phyloP scores from a whole-genome alignment of 2,797 vertebrate species.

The Trichosurus vulpecula region DNA sequence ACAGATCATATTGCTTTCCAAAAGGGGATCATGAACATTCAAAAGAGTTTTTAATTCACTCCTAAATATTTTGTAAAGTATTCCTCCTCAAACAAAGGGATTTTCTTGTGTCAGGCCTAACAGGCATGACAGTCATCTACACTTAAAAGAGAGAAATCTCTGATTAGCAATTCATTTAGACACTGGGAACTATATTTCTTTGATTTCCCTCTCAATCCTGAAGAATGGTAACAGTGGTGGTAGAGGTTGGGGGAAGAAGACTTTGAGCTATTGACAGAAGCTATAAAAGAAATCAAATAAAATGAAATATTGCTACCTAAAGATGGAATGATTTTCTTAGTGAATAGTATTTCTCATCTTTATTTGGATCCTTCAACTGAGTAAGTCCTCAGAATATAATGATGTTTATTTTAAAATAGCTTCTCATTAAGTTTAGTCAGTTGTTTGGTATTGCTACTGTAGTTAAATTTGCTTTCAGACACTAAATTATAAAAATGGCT shows the following conservation, averaged over 20 bases:
- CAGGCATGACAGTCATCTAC: neutral
- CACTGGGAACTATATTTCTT: neutral
- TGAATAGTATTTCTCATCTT: neutral
- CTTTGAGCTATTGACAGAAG: neutral
- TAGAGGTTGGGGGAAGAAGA: neutral
- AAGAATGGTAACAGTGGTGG: neutral
- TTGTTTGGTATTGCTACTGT: neutral
- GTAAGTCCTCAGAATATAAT: neutral
- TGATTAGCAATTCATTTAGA: neutral
- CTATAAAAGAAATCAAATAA: neutral
- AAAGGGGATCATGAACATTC: neutral
- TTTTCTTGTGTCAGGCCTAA: neutral
- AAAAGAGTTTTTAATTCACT: neutral
- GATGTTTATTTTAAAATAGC: neutral
- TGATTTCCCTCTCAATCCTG: neutral
- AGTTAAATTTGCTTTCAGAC: neutral
- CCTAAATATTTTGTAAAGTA: neutral
- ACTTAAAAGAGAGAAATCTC: neutral
- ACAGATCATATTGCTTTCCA: neutral
- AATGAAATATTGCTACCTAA: neutral
- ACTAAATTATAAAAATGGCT: neutral
- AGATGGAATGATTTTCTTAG: neutral
- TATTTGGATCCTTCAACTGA: neutral
- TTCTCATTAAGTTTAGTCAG: neutral
- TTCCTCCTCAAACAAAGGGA: neutral